Evolutionary conservation across 2,888 invertebrate species (phyloP).

Genomic region (Reticulitermes lucifugus): DNA sequence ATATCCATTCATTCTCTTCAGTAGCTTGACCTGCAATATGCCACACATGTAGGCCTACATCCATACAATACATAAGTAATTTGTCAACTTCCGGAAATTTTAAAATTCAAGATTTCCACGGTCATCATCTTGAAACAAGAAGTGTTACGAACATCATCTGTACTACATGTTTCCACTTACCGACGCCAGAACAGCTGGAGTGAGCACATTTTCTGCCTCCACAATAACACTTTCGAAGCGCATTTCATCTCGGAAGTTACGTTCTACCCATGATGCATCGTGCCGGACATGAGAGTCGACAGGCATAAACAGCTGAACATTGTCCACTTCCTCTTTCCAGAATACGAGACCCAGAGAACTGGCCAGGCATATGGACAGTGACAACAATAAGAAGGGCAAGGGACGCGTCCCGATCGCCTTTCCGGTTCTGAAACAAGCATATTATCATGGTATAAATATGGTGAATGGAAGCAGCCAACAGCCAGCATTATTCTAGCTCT

Average conservation of each 20-base stretch:
- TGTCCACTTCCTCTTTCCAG: conserved; percentile 61
- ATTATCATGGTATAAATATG: not conserved
- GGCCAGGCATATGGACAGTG: conserved; percentile 54
- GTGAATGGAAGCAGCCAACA: not conserved
- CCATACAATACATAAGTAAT: too few species aligned
- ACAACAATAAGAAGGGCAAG: conserved; percentile 49
- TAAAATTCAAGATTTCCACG: too few species aligned
- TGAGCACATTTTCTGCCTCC: conserved; percentile 61
- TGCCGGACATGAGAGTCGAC: conserved; percentile 58
- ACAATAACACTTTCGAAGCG: conserved; percentile 62
- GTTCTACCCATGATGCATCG: conserved; percentile 61
- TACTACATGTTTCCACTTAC: conserved; percentile 56
- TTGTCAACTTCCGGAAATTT: too few species aligned
- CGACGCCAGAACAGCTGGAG: conserved; percentile 60
- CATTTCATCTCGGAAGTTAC: conserved; percentile 61
- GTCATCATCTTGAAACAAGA: too few species aligned
- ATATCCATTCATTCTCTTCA: too few species aligned
- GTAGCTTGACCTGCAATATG: too few species aligned
- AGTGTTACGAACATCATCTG: too few species aligned
- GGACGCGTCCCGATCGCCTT: conserved; percentile 52
- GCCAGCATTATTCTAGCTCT: too few species aligned
- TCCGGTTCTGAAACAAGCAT: conserved; percentile 52
- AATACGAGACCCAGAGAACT: conserved; percentile 59
- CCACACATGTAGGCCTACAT: too few species aligned
- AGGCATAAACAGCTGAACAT: conserved; percentile 61